phyloP scores from a whole-genome alignment of 2,797 vertebrate genomes.

The Cuniculus paca region DNA sequence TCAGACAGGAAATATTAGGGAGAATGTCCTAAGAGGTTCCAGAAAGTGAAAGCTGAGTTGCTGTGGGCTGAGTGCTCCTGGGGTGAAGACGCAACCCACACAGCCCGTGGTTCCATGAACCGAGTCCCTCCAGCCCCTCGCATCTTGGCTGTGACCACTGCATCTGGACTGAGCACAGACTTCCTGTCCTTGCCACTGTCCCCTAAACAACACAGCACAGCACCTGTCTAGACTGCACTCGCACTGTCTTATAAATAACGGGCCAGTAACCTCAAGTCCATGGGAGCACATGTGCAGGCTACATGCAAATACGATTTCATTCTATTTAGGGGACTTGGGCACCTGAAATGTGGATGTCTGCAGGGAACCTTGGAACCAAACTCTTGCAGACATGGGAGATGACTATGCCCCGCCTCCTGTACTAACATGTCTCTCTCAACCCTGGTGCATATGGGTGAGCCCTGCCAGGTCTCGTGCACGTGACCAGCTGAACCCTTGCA shows the following conservation, averaged over 20 bases:
- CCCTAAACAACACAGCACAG: neutral
- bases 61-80: neutral
- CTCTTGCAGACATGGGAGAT: neutral
- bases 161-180: neutral
- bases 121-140: neutral
- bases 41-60: neutral
- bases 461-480: neutral
- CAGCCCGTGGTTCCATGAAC: neutral
- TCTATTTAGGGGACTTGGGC: neutral
- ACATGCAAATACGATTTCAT: neutral
- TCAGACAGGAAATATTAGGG: neutral
- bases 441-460: neutral
- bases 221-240: neutral
- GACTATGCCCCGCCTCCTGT: neutral
- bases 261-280: too few species aligned
- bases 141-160: neutral
- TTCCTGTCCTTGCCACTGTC: neutral
- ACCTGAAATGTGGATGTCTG: neutral
- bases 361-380: neutral
- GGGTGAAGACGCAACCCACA: neutral
- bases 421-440: neutral
- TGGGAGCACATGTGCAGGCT: too few species aligned
- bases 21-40: neutral
- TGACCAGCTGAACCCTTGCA: too few species aligned
- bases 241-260: neutral